phyloP scores from a whole-genome alignment of 2,113 vertebrate species.

The Gavialis gangeticus region DNA sequence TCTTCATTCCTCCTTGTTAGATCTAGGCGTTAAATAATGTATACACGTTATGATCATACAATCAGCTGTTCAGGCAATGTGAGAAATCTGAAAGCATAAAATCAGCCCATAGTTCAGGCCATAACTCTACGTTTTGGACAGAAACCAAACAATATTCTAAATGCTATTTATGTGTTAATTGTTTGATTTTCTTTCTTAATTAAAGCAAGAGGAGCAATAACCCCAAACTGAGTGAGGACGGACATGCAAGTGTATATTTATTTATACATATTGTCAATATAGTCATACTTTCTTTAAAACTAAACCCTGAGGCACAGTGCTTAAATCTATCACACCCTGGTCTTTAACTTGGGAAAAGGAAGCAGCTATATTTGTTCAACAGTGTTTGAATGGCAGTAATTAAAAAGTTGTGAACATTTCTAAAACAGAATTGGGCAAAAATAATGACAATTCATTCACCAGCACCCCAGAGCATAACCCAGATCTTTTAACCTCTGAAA shows the following conservation, averaged over 20 bases:
- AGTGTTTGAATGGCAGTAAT: slow-evolving; percentile 53
- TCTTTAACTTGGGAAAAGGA: not conserved
- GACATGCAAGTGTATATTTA: not conserved
- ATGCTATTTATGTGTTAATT: not conserved
- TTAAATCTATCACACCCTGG: not conserved
- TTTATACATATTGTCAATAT: not conserved
- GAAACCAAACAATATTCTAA: not conserved
- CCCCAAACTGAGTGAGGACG: not conserved
- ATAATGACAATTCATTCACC: slow-evolving; percentile 27
- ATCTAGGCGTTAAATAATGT: not conserved
- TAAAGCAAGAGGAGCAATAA: not conserved
- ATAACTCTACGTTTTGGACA: not conserved
- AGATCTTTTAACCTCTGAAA: not conserved
- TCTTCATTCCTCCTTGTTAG: not conserved
- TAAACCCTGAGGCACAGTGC: not conserved
- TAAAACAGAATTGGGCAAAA: not conserved
- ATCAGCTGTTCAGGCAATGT: not conserved
- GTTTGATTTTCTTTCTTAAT: not conserved
- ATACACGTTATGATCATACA: not conserved
- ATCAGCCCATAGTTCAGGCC: not conserved
- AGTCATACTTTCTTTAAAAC: slow-evolving; percentile 2
- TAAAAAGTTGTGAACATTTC: slow-evolving; percentile 23
- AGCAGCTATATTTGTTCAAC: slow-evolving; percentile 64
- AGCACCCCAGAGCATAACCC: not conserved
- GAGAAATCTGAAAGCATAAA: not conserved